Percentiles rank a stretch among this genome's conserved stretches.
Conservation (phyloP, 92 coral and sea anemone species). For the Nematostella vectensis region DNA sequence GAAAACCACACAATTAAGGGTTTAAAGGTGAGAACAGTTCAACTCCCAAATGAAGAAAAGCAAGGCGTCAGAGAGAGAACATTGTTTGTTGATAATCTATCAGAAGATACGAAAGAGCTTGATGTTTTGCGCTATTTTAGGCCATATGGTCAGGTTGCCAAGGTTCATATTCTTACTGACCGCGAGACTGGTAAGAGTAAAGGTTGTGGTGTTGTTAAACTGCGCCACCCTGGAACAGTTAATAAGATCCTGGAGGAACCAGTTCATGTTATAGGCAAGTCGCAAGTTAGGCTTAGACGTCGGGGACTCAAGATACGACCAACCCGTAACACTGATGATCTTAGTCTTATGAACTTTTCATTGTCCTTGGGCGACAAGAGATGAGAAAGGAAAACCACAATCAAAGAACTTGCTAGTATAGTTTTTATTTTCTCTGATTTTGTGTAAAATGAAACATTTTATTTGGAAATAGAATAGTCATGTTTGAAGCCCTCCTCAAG, state of each 20-base stretch:
- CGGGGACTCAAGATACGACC: conserved; percentile 31
- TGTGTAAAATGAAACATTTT: too few species aligned
- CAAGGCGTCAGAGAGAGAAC: conserved; percentile 21
- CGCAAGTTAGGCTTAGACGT: conserved; percentile 12
- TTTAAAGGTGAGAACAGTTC: conserved; percentile 4
- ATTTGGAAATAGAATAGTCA: too few species aligned
- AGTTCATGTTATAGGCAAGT: conserved; percentile 18
- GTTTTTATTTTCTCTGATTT: too few species aligned
- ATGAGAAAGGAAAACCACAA: too few species aligned
- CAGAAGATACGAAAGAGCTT: conserved; percentile 12
- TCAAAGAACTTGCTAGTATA: too few species aligned
- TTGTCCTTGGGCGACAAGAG: neutral
- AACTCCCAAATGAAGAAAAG: conserved; percentile 26
- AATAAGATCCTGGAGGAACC: conserved; percentile 4
- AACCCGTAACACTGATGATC: conserved; percentile 7
- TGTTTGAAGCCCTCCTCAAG: too few species aligned
- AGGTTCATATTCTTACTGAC: conserved; percentile 13
- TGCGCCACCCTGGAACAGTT: conserved; percentile 10
- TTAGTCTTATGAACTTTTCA: conserved; percentile 16
- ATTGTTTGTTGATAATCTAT: conserved; percentile 20
- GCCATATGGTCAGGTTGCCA: conserved; percentile 19
- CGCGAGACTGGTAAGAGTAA: conserved; percentile 11
- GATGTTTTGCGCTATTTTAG: conserved; percentile 17
- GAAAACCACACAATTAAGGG: conserved; percentile 21
- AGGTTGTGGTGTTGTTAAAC: conserved; percentile 35